Conservation (phyloP, 92 coral and sea anemone species). For the Plumapathes pennacea region DNA sequence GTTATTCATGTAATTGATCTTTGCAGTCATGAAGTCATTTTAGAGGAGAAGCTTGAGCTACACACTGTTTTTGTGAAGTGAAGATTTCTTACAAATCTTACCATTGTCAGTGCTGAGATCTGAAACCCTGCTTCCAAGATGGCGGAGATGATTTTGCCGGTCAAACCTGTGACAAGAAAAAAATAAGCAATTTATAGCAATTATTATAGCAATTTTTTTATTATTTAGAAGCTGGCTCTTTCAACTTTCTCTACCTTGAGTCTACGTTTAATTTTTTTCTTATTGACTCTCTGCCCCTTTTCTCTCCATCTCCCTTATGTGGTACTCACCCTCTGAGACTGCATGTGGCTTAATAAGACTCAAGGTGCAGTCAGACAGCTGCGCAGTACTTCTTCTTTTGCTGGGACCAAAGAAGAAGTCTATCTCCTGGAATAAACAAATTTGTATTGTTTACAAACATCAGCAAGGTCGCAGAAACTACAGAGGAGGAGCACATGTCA, state of each 20-base stretch:
- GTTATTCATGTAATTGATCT: background rate
- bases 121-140: conserved; percentile 81
- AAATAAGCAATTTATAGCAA: background rate
- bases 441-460: no score
- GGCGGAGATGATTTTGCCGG: conserved; percentile 81
- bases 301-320: background rate
- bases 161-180: conserved; percentile 53
- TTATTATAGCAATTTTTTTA: no score
- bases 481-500: no score
- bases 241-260: no score
- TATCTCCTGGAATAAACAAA: conserved; percentile 54
- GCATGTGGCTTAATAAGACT: conserved; percentile 95
- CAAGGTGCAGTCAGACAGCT: conserved; percentile 72
- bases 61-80: no score
- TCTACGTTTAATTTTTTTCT: no score
- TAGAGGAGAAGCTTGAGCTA: background rate
- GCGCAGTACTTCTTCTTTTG: conserved; percentile 65
- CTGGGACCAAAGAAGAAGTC: conserved; percentile 86
- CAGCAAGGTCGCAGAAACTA: background rate
- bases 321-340: conserved; percentile 82
- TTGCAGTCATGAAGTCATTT: no score
- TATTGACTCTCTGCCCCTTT: background rate
- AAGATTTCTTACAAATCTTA: no score
- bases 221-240: no score
- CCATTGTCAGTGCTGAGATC: conserved; percentile 87